Percentiles rank a stretch among this genome's conserved stretches.
Conservation (phyloP, 2,797 vertebrate genomes). For the Hyperoplus lanceolatus region DNA sequence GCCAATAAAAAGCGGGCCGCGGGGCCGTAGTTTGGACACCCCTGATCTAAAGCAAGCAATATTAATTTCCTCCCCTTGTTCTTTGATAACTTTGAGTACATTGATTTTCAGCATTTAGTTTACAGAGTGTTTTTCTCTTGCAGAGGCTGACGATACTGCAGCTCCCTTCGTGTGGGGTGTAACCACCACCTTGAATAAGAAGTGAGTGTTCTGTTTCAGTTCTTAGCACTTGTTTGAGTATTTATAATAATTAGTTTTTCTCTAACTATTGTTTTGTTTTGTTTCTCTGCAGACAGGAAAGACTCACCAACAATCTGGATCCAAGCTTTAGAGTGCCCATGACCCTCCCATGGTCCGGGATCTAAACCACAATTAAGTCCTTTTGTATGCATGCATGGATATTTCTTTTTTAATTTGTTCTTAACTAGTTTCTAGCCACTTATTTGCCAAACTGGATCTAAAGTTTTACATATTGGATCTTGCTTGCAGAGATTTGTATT, state of each 20-base stretch:
- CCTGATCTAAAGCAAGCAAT: too few relatives aligned
- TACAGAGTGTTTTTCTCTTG: neutral
- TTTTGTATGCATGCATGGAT: neutral
- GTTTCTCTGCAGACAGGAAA: constrained; percentile 47
- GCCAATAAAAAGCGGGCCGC: too few relatives aligned
- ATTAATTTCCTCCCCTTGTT: neutral
- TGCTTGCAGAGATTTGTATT: constrained; percentile 1
- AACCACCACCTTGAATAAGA: constrained; percentile 7
- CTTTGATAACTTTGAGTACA: neutral
- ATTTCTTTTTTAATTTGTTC: constrained; percentile 20
- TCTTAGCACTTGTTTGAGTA: neutral
- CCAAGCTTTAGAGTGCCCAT: constrained; percentile 80
- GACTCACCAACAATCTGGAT: constrained; percentile 60
- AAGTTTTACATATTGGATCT: neutral
- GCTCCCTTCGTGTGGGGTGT: constrained; percentile 77
- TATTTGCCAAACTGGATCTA: neutral
- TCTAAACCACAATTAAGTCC: constrained; percentile 41
- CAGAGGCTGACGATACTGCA: constrained; percentile 71
- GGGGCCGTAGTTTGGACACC: too few relatives aligned
- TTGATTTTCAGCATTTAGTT: neutral
- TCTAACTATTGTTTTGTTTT: neutral
- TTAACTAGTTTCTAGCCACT: constrained; percentile 14
- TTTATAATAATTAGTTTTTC: neutral
- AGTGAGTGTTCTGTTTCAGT: constrained; percentile 50
- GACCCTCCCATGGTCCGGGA: constrained; percentile 83